Evolutionary conservation across 2,888 invertebrate species (phyloP), one percentile per base, ranked within the genome.

Genomic region (Alsophila aescularia): DNA sequence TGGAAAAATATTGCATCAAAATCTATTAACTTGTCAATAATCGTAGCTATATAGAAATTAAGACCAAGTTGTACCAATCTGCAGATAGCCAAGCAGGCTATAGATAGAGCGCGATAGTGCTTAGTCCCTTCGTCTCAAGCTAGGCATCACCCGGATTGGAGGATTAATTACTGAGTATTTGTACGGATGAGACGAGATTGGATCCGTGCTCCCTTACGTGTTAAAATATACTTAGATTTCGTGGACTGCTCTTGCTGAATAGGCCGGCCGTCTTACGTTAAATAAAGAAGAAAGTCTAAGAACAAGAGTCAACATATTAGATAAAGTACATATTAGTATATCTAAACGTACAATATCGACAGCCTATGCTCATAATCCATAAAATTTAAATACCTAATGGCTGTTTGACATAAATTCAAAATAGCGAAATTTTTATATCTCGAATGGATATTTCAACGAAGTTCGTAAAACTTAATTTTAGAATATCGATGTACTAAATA

Each of bases 91-190:
- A n/a, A 2, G 8, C n/a, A 10, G 29, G 4, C 21, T 21, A 21
- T 29, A 29, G 34, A 45, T 52, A 37, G 37, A 32, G 39, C 13
- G 41, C 15, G 42, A 21, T 42, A 16, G 36, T n/a, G 13, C 42
- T 37, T 51, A 36, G 32, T 39, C 15, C 21, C 9, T 35, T 18
- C 41, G 36, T 39, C 41, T 55, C 56, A 42, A 47, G 37, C 12
- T 27, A 27, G 44, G 29, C 15, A 40, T 40, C 13, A 14, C 27
- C 49, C 51, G 57, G 59, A 62, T 61, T 61, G 60, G 55, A 55
- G 65, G 65, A 62, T 62, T 65, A 65, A 62, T 64, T 60, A 56
- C 60, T 48, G 55, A 54, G 57, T 58, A 58, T 62, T 62, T 62
- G 60, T 57, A 48, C 52, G 52, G 55, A 52, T 49, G 52, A 55